Evolutionary conservation across 2,888 invertebrate genomes (phyloP), one percentile per base, ranked within the genome.

Genomic region (Coleophora flavipennella): DNA sequence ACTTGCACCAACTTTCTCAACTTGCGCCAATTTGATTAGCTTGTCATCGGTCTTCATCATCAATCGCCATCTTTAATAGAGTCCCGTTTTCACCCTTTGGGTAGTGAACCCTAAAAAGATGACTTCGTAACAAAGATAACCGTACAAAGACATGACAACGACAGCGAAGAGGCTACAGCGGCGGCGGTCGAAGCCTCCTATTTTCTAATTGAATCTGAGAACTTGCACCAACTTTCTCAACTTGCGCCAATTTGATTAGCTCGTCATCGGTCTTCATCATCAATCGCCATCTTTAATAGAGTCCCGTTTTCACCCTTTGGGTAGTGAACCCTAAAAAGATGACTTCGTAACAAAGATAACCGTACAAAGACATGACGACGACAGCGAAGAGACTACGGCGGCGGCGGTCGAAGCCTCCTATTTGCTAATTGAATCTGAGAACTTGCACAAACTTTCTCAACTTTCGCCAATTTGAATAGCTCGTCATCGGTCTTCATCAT

Each of bases 141-240:
- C n/a, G n/a, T n/a, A n/a, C n/a, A n/a, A n/a, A n/a, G n/a, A n/a
- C n/a, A n/a, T n/a, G n/a, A n/a, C n/a, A n/a, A n/a, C n/a, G n/a
- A n/a, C n/a, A 33, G 40, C 38, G 40, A 39, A 50, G 39, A 36
- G 48, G 28, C 28, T 45, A 43, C 41, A 36, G 33, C 37, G 48
- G 43, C 35, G 47, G 42, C 34, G 44, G 43, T 46, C 40, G 49
- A 38, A 44, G 50, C 51, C 52, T 51, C 64, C 58, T 78, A 78
- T 79, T 80, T 74, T 50, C 66, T 80, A 80, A 81, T 80, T 81
- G 74, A 80, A 79, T 80, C 79, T 60, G 61, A 58, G 59, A 79
- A 77, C 73, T 77, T 69, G 53, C 57, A 50, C 60, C 57, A 59
- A 76, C 72, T 68, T 78, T 64, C 57, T 59, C 57, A 74, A 75